Evolutionary conservation across 1,140 invertebrate species (phyloP).

Genomic region (Zaprionus kolodkinae): DNA sequence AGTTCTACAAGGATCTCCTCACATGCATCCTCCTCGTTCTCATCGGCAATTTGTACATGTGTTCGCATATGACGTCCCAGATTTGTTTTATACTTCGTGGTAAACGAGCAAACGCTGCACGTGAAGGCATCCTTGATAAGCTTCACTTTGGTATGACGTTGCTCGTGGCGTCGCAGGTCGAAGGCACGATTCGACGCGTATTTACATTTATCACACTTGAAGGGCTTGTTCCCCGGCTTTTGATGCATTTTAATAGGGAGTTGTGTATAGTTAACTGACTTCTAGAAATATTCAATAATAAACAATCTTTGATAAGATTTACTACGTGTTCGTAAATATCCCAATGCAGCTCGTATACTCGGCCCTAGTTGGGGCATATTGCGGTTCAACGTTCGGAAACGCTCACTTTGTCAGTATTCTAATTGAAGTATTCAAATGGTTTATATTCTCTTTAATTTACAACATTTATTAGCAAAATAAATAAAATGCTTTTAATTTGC

Average conservation of each 20-base stretch:
- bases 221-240: constrained; percentile 1
- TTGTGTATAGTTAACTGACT: background rate
- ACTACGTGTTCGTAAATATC: background rate
- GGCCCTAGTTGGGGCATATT: constrained; percentile 6
- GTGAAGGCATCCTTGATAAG: background rate
- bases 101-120: constrained; percentile 27
- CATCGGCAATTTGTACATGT: background rate
- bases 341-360: constrained; percentile 15
- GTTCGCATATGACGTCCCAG: constrained; percentile 30
- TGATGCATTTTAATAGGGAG: constrained; percentile 16
- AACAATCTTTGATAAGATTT: constrained; percentile 20
- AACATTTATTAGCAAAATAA: background rate
- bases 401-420: background rate
- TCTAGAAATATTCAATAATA: constrained; percentile 5
- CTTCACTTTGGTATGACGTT: constrained; percentile 27
- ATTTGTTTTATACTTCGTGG: constrained; percentile 37
- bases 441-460: background rate
- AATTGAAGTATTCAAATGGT: background rate
- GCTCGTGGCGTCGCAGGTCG: constrained; percentile 37
- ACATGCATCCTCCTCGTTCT: constrained; percentile 7
- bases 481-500: constrained; percentile 8
- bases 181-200: constrained; percentile 33
- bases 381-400: background rate
- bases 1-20: constrained; percentile 35
- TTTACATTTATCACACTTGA: constrained; percentile 30